phyloP scores from a whole-genome alignment of 1,140 invertebrate species.

The Heliconius hewitsoni region DNA sequence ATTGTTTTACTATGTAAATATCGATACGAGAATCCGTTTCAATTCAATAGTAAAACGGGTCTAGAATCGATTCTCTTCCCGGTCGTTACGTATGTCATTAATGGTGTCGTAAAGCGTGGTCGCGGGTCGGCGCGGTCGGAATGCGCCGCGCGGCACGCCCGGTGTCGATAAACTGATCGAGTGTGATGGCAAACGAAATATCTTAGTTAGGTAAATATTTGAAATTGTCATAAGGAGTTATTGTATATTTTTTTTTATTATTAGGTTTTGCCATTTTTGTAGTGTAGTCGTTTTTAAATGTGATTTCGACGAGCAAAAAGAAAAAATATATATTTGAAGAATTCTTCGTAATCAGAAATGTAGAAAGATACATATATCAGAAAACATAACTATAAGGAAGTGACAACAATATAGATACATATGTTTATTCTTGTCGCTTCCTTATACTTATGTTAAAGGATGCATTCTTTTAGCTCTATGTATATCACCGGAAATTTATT shows the following conservation, averaged over 20 bases:
- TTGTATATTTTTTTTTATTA: not conserved
- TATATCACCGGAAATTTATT: too few species aligned
- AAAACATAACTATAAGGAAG: too few species aligned
- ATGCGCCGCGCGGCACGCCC: slow-evolving; percentile 65
- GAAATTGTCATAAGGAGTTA: not conserved
- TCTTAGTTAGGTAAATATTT: not conserved
- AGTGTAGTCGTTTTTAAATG: too few species aligned
- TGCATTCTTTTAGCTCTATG: too few species aligned
- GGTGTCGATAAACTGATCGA: slow-evolving; percentile 53
- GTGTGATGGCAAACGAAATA: slow-evolving; percentile 17
- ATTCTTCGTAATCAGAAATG: too few species aligned
- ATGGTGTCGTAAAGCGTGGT: slow-evolving; percentile 59
- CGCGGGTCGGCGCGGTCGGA: slow-evolving; percentile 58
- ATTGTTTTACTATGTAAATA: not conserved
- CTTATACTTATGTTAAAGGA: too few species aligned
- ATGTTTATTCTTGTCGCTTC: too few species aligned
- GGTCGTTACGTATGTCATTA: slow-evolving; percentile 70
- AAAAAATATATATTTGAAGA: too few species aligned
- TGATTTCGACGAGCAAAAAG: too few species aligned
- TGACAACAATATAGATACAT: too few species aligned
- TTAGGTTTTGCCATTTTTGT: too few species aligned
- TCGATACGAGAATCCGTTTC: slow-evolving; percentile 27
- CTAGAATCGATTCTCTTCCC: slow-evolving; percentile 72
- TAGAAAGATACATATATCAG: too few species aligned
- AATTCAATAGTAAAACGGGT: slow-evolving; percentile 61